Conservation (phyloP, 2,888 invertebrate species). For the Spialia ferax region DNA sequence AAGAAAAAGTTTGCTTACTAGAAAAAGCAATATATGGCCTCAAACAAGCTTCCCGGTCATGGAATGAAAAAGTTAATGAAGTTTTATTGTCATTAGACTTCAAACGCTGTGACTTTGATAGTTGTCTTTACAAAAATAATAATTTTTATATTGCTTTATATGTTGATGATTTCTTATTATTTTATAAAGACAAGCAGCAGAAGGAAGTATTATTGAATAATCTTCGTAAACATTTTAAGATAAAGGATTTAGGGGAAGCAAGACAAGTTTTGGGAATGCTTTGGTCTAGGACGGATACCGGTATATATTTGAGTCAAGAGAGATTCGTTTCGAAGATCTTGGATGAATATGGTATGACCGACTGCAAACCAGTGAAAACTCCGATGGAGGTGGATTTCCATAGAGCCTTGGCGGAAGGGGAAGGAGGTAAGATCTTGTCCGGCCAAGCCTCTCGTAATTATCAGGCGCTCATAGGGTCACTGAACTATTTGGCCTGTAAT, state of each 20-base stretch:
- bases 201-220: conserved; percentile 5
- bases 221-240: conserved; percentile 13
- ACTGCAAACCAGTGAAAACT: conserved; percentile 3
- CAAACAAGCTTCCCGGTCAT: conserved; percentile 3
- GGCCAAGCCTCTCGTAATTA: neutral
- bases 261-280: conserved; percentile 10
- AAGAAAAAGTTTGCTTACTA: conserved; percentile 10
- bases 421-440: conserved; percentile 1
- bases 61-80: conserved; percentile 13
- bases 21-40: conserved; percentile 9
- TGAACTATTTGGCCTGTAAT: conserved; percentile 2
- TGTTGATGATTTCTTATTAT: conserved; percentile 1
- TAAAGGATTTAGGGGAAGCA: conserved; percentile 16
- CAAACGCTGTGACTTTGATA: conserved; percentile 13
- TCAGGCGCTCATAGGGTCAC: neutral
- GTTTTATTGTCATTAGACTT: conserved; percentile 9
- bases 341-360: conserved; percentile 1
- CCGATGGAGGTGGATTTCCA: conserved; percentile 1
- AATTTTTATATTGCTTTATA: conserved; percentile 6
- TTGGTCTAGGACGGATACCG: conserved; percentile 13
- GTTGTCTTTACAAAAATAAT: conserved; percentile 14
- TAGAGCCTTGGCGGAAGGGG: conserved; percentile 7
- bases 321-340: neutral
- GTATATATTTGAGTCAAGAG: conserved; percentile 1
- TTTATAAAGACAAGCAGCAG: conserved; percentile 6